Evolutionary conservation across 2,113 vertebrate genomes (phyloP), one percentile per base, ranked within the genome.

Genomic region (Noctilio leporinus): DNA sequence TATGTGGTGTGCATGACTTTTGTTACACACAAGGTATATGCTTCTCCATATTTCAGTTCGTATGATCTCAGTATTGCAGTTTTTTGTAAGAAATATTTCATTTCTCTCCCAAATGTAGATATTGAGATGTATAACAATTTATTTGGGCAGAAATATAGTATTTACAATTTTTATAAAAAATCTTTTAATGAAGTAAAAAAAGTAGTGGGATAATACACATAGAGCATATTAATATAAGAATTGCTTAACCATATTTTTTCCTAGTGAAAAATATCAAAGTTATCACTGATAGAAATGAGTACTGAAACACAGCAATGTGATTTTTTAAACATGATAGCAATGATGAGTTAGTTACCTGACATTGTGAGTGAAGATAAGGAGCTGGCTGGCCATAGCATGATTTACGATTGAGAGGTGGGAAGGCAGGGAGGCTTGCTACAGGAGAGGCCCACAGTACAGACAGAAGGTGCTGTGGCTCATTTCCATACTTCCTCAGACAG

Each of bases 151-250:
- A 55, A 67, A 67, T 22, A 57, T 15, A 67, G 17, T 80, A 24
- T 75, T 92, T 53, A 81, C 11, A 64, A 43, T 78, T 73, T 88
- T 89, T 55, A 69, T n/a, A 53, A 83, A 69, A 49, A 49, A 16
- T 77, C 14, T 95, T 97, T 90, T 90, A 70, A 81, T 77, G 49
- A 87, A 80, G 35, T 90, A 35, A 57, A 93, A 93, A 84, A 75
- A 76, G 72, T 51, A 62, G 35, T 65, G 49, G 86, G 12, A 78
- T n/a, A 86, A 81, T 30, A 43, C 11, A n/a, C n/a, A n/a, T n/a
- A 49, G 7, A 8, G 11, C 33, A 26, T 49, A 59, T 85, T 76
- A 76, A 78, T 57, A n/a, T 53, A 65, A 62, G 49, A 86, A 47
- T 45, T 77, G 35, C 53, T 43, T 92, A 70, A 80, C 19, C 45